Conservation (phyloP, 2,797 vertebrate genomes). For the Tapera naevia region DNA sequence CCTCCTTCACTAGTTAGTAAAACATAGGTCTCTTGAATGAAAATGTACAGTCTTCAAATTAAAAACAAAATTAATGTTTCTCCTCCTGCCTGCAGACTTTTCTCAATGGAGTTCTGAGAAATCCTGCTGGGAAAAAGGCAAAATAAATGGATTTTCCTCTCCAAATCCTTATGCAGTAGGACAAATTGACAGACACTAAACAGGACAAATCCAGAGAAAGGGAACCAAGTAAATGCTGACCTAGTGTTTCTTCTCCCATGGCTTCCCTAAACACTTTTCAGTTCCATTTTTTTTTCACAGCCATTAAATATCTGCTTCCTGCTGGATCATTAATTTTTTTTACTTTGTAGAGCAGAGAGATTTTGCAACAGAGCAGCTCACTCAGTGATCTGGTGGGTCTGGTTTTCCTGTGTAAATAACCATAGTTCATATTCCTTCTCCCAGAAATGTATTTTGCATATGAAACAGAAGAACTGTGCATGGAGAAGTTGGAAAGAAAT, state of each 20-base stretch:
- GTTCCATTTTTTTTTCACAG: background rate
- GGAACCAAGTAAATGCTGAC: background rate
- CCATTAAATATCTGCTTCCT: background rate
- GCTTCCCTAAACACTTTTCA: background rate
- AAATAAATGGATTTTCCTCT: background rate
- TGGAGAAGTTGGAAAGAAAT: background rate
- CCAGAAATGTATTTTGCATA: background rate
- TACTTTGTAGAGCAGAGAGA: background rate
- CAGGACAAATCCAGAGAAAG: background rate
- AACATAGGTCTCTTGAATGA: background rate
- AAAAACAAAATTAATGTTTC: background rate
- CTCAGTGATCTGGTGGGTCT: background rate
- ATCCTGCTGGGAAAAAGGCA: background rate
- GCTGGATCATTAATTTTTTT: background rate
- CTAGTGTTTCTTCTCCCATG: background rate
- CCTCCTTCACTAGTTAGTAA: background rate
- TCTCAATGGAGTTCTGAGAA: background rate
- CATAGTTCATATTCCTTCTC: background rate
- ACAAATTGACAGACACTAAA: background rate
- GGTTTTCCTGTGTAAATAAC: background rate
- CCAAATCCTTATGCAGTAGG: background rate
- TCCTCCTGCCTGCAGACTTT: background rate
- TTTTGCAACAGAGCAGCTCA: background rate
- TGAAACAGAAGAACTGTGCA: background rate
- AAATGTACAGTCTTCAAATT: background rate